These are phyloP conservation scores for Hypena proboscidalis DNA, from an alignment of 2,888 invertebrate species.

Conservation along the genomic window DNA sequence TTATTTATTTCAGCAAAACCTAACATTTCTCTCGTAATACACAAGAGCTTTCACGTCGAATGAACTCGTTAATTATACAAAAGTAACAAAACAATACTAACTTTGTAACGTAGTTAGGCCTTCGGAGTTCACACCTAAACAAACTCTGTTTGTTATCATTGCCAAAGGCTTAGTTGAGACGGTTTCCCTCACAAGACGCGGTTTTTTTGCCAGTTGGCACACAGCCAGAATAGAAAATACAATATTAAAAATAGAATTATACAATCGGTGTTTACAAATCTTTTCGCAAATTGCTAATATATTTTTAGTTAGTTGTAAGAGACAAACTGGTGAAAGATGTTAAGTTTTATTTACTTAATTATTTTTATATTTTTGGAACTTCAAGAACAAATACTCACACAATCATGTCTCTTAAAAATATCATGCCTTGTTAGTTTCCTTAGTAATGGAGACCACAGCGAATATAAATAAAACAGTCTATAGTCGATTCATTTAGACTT, in stretches of 20 bases:
- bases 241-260: constrained; percentile 35
- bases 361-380: too few species aligned
- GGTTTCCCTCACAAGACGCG: constrained; percentile 16
- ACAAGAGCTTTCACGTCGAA: constrained; percentile 32
- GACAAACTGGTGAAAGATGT: too few species aligned
- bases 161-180: constrained; percentile 20
- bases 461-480: too few species aligned
- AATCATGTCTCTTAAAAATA: too few species aligned
- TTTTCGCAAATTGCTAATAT: constrained; percentile 1
- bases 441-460: too few species aligned
- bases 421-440: too few species aligned
- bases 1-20: constrained; percentile 4
- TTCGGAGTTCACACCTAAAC: constrained; percentile 39
- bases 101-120: constrained; percentile 37
- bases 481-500: too few species aligned
- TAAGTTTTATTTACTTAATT: too few species aligned
- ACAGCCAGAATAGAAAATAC: constrained; percentile 31
- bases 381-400: too few species aligned
- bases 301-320: too few species aligned
- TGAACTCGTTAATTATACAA: constrained; percentile 38
- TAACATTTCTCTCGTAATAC: constrained; percentile 11
- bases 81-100: constrained; percentile 38
- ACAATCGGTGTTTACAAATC: constrained; percentile 18
- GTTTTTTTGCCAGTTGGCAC: constrained; percentile 27
- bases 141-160: constrained; percentile 37